phyloP scores from a whole-genome alignment of 2,888 invertebrate species.

The Polyommatus icarus region DNA sequence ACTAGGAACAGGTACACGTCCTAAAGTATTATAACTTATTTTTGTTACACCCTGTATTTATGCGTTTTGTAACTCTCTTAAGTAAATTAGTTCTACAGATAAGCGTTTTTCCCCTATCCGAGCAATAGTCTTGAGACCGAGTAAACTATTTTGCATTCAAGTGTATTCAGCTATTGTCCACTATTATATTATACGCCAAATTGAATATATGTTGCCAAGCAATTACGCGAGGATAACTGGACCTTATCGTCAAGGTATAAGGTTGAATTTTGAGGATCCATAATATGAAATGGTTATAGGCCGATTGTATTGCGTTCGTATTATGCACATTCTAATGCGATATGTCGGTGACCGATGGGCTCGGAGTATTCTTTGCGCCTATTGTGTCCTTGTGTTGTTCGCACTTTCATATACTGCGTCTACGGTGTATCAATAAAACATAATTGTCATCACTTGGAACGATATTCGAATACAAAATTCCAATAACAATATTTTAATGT shows the following conservation, averaged over 20 bases:
- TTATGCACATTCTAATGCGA: slow-evolving; percentile 78
- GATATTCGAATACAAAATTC: background rate
- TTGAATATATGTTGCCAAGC: slow-evolving; percentile 36
- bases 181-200: slow-evolving; percentile 58
- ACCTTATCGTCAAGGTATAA: slow-evolving; percentile 41
- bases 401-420: slow-evolving; percentile 17
- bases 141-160: slow-evolving; percentile 74
- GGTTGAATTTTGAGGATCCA: slow-evolving; percentile 42
- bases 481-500: background rate
- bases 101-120: background rate
- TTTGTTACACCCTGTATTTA: too few species aligned
- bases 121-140: slow-evolving; percentile 48
- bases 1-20: too few species aligned
- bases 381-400: background rate
- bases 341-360: slow-evolving; percentile 58
- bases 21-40: too few species aligned
- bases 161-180: slow-evolving; percentile 72
- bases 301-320: slow-evolving; percentile 70
- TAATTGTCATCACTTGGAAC: background rate
- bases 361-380: slow-evolving; percentile 50
- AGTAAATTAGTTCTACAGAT: background rate
- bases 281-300: slow-evolving; percentile 46
- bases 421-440: slow-evolving; percentile 10
- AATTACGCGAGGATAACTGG: slow-evolving; percentile 37
- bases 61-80: background rate